Base-by-base conservation (phyloP, 30 jellyfish, hydroid and myxozoan genomes). In the Pseudorhiza aurosa region DNA sequence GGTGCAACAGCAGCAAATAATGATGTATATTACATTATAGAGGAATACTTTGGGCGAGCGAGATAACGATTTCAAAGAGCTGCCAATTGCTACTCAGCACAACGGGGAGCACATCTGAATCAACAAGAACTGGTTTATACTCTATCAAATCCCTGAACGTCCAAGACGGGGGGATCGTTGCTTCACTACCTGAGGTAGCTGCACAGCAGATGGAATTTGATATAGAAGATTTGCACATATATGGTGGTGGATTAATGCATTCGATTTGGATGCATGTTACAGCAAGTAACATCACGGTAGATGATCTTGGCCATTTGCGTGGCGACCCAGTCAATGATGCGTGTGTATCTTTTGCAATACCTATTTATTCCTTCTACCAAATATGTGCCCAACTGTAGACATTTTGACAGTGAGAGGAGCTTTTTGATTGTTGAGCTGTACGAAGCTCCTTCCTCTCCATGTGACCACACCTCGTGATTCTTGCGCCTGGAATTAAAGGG, bases 211-310 rank as follows among this genome's bases (percentile, higher is more conserved):
- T 81, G 78, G 67, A 50, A 56, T 68, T 25, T 51, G 85, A 81
- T 21, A 56, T 81, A 27, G 77, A 59, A 22, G 79, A 65, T 29
- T 46, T 81, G 14, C 92, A 81, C 32, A 53, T 81, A 19, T 81
- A 40, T 39, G 92, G 92, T 40, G 92, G 92, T 27, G 92, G 92
- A 15, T 7, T 29, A 2, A 8, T 81, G 69, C 77, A 81, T 21
- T 81, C 92, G 1, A 57, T 32, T 5, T 49, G 85, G 85, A 30
- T 81, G 77, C 78, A 65, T 14, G 50, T 81, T 7, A 28, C 43
- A 0, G 92, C 92, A 0, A 51, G 68, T 21, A 81, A 81, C 29
- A 22, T 81, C 26, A 81, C 92, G 0, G 92, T 81, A 1, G 92
- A 81, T 50, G 92, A 81, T 56, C 63, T 81, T 37, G 92, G 92